phyloP scores from a whole-genome alignment of 2,888 invertebrate species.

The Acleris laterana region DNA sequence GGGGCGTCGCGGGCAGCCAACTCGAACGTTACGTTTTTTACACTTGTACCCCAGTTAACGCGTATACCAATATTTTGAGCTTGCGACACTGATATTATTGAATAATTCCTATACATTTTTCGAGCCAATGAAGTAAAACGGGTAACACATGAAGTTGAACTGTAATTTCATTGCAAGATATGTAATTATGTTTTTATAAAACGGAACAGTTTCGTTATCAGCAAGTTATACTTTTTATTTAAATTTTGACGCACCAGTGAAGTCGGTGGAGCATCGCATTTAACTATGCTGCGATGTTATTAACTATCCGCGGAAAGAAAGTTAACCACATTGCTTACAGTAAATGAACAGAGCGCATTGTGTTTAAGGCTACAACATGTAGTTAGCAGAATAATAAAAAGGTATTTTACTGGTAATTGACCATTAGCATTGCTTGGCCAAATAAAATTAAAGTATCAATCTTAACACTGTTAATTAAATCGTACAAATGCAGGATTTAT shows the following conservation, averaged over 20 bases:
- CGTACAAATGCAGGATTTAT: no score
- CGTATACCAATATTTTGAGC: slow-evolving; percentile 40
- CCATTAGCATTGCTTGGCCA: background rate
- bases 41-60: slow-evolving; percentile 48
- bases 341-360: slow-evolving; percentile 16
- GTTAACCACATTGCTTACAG: slow-evolving; percentile 29
- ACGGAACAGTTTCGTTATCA: slow-evolving; percentile 4
- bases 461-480: background rate
- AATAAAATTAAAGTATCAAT: slow-evolving; percentile 9
- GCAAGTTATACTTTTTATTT: slow-evolving; percentile 31
- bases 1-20: slow-evolving; percentile 57
- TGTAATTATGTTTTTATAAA: slow-evolving; percentile 6
- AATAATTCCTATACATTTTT: slow-evolving; percentile 41
- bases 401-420: background rate
- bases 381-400: slow-evolving; percentile 6
- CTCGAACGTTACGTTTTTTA: slow-evolving; percentile 65
- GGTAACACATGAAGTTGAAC: slow-evolving; percentile 1
- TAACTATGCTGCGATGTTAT: slow-evolving; percentile 37
- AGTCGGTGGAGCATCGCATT: slow-evolving; percentile 31
- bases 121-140: slow-evolving; percentile 17
- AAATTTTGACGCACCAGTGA: slow-evolving; percentile 25
- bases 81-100: slow-evolving; percentile 58
- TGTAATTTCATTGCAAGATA: background rate
- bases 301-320: slow-evolving; percentile 35
- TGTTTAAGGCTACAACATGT: slow-evolving; percentile 3